phyloP scores from a whole-genome alignment of 2,888 invertebrate species.

The Tupiocoris notatus region DNA sequence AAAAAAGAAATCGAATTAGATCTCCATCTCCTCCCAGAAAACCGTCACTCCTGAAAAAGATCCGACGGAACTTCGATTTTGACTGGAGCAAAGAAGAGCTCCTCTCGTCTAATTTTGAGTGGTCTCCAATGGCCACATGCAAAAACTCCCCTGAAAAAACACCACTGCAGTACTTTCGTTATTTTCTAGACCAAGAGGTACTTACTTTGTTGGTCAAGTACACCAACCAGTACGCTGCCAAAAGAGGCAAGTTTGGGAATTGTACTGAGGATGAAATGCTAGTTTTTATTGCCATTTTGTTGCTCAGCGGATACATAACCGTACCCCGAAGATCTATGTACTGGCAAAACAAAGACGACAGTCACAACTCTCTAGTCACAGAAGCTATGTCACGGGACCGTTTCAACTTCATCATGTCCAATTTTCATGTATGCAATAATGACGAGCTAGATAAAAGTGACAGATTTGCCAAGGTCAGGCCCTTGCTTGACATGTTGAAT shows the following conservation, averaged over 20 bases:
- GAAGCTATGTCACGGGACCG: slow-evolving; percentile 14
- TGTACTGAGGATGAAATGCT: slow-evolving; percentile 39
- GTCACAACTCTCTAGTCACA: slow-evolving; percentile 19
- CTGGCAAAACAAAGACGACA: slow-evolving; percentile 23
- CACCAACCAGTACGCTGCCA: slow-evolving; percentile 45
- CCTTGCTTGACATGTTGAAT: slow-evolving; percentile 2
- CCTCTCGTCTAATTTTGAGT: too few species aligned
- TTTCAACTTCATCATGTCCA: slow-evolving; percentile 15
- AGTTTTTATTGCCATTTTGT: slow-evolving; percentile 26
- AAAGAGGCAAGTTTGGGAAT: slow-evolving; percentile 37
- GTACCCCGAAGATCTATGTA: slow-evolving; percentile 15
- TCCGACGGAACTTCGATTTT: too few species aligned
- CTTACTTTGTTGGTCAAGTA: slow-evolving; percentile 3
- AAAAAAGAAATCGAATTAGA: too few species aligned
- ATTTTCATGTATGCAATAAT: slow-evolving; percentile 20
- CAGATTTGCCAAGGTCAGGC: slow-evolving; percentile 13
- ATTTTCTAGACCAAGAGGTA: slow-evolving; percentile 26
- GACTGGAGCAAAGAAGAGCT: too few species aligned
- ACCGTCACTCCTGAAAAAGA: too few species aligned
- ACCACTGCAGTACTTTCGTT: slow-evolving; percentile 19
- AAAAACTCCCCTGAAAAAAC: too few species aligned
- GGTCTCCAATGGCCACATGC: too few species aligned
- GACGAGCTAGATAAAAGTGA: background rate
- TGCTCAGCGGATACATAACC: slow-evolving; percentile 29
- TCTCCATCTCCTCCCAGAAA: too few species aligned